Conservation (phyloP, 23 tunicate species). For the Clavelina lepadiformis region DNA sequence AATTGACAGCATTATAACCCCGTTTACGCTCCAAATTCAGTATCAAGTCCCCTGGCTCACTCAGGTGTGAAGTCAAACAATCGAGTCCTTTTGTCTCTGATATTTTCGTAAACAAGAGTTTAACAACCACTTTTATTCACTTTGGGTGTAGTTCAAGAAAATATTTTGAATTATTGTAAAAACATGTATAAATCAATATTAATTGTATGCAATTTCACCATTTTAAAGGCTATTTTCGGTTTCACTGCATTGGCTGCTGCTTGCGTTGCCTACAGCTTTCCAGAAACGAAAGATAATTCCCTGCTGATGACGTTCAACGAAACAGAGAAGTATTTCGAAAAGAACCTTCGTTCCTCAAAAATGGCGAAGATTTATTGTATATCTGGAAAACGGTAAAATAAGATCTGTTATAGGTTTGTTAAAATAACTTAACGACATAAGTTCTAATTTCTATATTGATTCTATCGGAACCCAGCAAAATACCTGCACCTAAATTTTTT, state of each 20-base stretch:
- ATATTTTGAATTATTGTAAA: not conserved
- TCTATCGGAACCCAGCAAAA: too few species aligned
- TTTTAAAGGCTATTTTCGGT: slow-evolving; percentile 20
- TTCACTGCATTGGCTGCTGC: not conserved
- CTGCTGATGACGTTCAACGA: slow-evolving; percentile 2
- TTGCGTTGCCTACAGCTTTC: slow-evolving; percentile 7
- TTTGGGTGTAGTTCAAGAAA: not conserved
- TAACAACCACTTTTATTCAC: not conserved
- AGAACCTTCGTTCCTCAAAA: not conserved
- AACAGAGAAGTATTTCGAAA: slow-evolving; percentile 11
- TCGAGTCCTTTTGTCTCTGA: not conserved
- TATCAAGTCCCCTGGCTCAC: slow-evolving; percentile 7
- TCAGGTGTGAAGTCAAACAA: too few species aligned
- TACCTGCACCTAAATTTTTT: too few species aligned
- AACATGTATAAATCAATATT: not conserved
- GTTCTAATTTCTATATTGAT: too few species aligned
- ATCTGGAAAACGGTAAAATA: too few species aligned
- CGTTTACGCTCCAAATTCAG: slow-evolving; percentile 18
- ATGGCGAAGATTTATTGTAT: not conserved
- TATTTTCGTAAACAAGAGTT: too few species aligned
- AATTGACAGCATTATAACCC: slow-evolving; percentile 8
- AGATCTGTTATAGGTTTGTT: too few species aligned
- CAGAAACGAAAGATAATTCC: slow-evolving; percentile 4
- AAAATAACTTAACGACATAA: too few species aligned
- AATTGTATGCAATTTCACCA: not conserved